Conservation (phyloP, 2,888 invertebrate species). For the Mellilla xanthometata region DNA sequence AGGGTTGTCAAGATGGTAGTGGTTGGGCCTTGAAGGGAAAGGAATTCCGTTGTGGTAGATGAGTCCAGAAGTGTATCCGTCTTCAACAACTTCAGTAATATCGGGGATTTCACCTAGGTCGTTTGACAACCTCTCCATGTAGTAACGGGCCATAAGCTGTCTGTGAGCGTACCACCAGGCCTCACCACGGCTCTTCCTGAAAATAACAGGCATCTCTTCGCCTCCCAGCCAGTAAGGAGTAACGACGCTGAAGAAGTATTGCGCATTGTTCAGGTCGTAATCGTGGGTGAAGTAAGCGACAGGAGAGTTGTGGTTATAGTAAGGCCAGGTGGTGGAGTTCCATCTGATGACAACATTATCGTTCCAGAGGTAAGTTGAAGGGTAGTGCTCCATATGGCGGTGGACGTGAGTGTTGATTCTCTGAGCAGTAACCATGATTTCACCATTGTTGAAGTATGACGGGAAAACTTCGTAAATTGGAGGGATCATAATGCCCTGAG, state of each 20-base stretch:
- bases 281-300: slow-evolving; percentile 89
- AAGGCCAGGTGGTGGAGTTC: slow-evolving; percentile 84
- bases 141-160: slow-evolving; percentile 87
- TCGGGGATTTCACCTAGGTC: slow-evolving; percentile 85
- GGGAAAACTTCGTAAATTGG: slow-evolving; percentile 89
- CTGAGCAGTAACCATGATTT: slow-evolving; percentile 85
- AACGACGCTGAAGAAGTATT: slow-evolving; percentile 83
- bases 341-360: slow-evolving; percentile 80
- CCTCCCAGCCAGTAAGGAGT: slow-evolving; percentile 86
- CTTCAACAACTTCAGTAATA: slow-evolving; percentile 72
- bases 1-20: slow-evolving; percentile 74
- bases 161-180: slow-evolving; percentile 68
- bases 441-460: slow-evolving; percentile 86
- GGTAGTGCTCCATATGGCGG: slow-evolving; percentile 50
- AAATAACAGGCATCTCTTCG: slow-evolving; percentile 70
- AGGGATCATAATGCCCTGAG: slow-evolving; percentile 85
- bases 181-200: slow-evolving; percentile 26
- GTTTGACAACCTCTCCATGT: slow-evolving; percentile 88
- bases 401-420: slow-evolving; percentile 76
- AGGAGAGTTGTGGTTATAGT: slow-evolving; percentile 79
- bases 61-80: slow-evolving; percentile 85
- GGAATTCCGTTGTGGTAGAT: slow-evolving; percentile 85
- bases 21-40: slow-evolving; percentile 84
- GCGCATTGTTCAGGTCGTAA: slow-evolving; percentile 85
- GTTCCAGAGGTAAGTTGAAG: slow-evolving; percentile 56